Percentiles rank a stretch among this genome's conserved stretches.
These are phyloP conservation scores for Colletes gigas DNA, from an alignment of 1,140 invertebrate genomes.

Conservation along the genomic window DNA sequence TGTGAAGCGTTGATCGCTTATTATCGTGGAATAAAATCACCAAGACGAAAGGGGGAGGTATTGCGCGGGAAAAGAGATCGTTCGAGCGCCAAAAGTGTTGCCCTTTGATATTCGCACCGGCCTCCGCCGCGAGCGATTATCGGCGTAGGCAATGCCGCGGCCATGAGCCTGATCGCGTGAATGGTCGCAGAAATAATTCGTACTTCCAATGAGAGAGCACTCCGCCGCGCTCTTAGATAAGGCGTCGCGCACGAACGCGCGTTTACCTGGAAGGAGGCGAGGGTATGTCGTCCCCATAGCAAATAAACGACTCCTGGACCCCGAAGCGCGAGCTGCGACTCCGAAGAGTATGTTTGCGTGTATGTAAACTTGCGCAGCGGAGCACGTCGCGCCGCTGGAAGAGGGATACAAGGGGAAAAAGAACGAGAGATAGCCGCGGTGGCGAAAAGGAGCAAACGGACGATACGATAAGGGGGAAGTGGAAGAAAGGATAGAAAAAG, in stretches of 20 bases:
- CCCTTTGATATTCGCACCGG: constrained; percentile 7
- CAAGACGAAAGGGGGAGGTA: not conserved
- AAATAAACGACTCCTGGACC: constrained; percentile 51
- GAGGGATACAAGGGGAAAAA: constrained; percentile 3
- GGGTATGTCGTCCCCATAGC: constrained; percentile 13
- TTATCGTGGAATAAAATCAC: too few species aligned
- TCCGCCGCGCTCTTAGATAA: constrained; percentile 36
- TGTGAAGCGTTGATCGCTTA: too few species aligned
- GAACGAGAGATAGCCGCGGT: not conserved
- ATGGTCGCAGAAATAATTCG: constrained; percentile 32
- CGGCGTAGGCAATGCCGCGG: not conserved
- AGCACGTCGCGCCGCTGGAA: not conserved
- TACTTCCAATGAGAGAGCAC: constrained; percentile 8
- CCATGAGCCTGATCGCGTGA: constrained; percentile 6
- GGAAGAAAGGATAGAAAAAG: not conserved
- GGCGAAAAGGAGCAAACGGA: constrained; percentile 3
- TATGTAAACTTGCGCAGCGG: constrained; percentile 47
- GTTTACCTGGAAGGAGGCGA: constrained; percentile 44
- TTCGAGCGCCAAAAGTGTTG: not conserved
- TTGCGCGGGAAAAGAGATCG: not conserved
- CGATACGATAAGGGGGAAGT: constrained; percentile 14
- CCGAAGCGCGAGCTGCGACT: constrained; percentile 43
- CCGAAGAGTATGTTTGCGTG: constrained; percentile 39
- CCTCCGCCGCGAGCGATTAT: constrained; percentile 8
- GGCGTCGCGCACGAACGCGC: constrained; percentile 46